Conservation (phyloP, 2,113 vertebrate genomes). For the Saimiri boliviensis region DNA sequence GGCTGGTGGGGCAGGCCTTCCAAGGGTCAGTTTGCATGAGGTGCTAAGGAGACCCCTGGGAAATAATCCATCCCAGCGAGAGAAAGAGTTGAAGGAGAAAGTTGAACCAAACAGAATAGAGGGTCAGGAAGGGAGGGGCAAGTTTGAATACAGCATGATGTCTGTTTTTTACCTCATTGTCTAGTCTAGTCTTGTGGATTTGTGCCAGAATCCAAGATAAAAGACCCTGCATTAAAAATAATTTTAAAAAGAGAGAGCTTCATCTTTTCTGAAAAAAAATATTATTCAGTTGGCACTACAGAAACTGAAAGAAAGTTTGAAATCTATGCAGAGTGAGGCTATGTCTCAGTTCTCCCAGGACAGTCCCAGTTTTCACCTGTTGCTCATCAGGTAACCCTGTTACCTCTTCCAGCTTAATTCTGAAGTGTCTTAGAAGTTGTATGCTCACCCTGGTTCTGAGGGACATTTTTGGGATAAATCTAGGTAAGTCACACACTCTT, state of each 20-base stretch:
- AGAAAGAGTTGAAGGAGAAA: not conserved
- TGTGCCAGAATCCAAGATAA: not conserved
- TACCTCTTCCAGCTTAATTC: not conserved
- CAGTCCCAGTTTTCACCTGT: not conserved
- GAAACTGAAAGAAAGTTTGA: not conserved
- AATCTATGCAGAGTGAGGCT: not conserved
- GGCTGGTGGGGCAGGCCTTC: not conserved
- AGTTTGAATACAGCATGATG: not conserved
- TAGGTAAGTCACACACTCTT: not conserved
- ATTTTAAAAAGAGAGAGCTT: not conserved
- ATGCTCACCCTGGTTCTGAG: not conserved
- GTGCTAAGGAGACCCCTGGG: not conserved
- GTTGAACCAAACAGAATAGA: not conserved
- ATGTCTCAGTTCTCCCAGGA: not conserved
- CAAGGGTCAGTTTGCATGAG: not conserved
- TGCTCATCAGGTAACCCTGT: not conserved
- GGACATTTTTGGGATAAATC: not conserved
- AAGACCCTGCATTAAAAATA: not conserved
- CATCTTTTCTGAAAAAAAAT: not conserved
- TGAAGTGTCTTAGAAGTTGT: not conserved
- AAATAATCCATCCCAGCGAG: not conserved
- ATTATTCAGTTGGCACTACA: not conserved
- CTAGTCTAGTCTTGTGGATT: not conserved
- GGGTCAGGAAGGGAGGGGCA: not conserved
- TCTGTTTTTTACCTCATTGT: not conserved